A percentile compares a stretch with the other conserved stretches of the same genome.
phyloP scores from a whole-genome alignment of 1,140 invertebrate species.

The Brachionus calyciflorus region DNA sequence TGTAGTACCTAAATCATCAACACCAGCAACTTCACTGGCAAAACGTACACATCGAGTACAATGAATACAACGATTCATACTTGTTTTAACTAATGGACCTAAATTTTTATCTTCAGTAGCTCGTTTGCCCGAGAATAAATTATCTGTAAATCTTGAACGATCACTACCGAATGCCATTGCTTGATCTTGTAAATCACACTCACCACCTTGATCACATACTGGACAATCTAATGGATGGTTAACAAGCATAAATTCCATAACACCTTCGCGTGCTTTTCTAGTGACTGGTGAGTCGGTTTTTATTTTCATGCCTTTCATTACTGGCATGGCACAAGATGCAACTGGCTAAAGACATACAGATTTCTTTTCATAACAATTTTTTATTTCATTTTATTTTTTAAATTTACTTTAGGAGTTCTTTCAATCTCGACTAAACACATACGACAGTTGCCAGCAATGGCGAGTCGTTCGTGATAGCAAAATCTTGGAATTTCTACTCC shows the following conservation, averaged over 20 bases:
- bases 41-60: conserved; percentile 88
- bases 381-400: too few relatives aligned
- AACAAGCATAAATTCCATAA: conserved; percentile 97
- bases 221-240: conserved; percentile 99
- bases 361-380: too few relatives aligned
- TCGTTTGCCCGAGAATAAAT: conserved; percentile 86
- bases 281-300: conserved; percentile 96
- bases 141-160: conserved; percentile 86
- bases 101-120: conserved; percentile 99
- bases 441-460: conserved; percentile 90
- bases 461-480: conserved; percentile 96
- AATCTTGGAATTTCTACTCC: conserved; percentile 98
- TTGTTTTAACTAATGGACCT: conserved; percentile 93
- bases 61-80: conserved; percentile 99
- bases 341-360: conserved; percentile 74
- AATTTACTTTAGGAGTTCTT: conserved; percentile 75
- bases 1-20: conserved; percentile 94
- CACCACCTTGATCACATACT: conserved; percentile 98
- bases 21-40: conserved; percentile 87
- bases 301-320: conserved; percentile 94
- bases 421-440: conserved; percentile 99
- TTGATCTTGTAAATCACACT: conserved; percentile 94
- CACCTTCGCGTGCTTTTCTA: conserved; percentile 81
- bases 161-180: conserved; percentile 99
- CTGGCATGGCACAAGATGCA: conserved; percentile 99